Percentiles rank a stretch among this genome's conserved stretches.
Evolutionary conservation across 2,797 vertebrate species (phyloP).

Genomic region (Diplodus sargus): DNA sequence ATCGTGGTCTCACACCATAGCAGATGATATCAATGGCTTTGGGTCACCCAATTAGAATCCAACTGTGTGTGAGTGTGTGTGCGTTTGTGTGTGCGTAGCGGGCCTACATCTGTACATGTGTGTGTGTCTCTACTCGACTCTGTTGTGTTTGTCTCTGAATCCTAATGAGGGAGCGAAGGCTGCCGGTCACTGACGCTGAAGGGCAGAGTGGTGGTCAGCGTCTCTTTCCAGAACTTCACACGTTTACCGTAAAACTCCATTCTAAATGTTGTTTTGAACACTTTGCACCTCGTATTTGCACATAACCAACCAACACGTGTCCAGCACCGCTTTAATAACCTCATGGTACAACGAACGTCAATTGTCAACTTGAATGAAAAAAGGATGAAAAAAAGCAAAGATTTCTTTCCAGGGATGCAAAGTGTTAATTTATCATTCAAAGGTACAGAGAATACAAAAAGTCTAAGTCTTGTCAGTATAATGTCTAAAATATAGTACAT

Average conservation of each 20-base stretch:
- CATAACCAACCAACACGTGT: slow-evolving; percentile 1
- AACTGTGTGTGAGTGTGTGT: slow-evolving; percentile 43
- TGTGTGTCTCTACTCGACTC: slow-evolving; percentile 15
- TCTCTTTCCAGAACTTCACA: slow-evolving; percentile 34
- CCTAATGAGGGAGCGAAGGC: slow-evolving; percentile 46
- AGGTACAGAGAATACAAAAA: background rate
- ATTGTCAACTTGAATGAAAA: background rate
- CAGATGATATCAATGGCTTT: slow-evolving; percentile 77
- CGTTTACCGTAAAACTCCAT: background rate
- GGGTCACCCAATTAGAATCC: slow-evolving; percentile 69
- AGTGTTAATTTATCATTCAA: background rate
- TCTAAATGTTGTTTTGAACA: background rate
- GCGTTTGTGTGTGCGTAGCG: background rate
- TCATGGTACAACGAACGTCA: background rate
- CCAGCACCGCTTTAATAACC: background rate
- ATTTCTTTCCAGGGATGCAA: background rate
- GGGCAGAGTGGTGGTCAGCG: slow-evolving; percentile 34
- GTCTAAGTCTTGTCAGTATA: background rate
- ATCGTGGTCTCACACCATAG: slow-evolving; percentile 64
- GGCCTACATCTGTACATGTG: slow-evolving; percentile 1
- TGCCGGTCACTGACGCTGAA: slow-evolving; percentile 33
- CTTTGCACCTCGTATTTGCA: background rate
- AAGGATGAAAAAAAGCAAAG: background rate
- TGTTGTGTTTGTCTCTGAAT: slow-evolving; percentile 46
- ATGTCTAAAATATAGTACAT: slow-evolving; percentile 1